Percentiles rank a stretch among this genome's conserved stretches.
phyloP scores from a whole-genome alignment of 2,888 invertebrate genomes.

The Cerceris ruficornis region DNA sequence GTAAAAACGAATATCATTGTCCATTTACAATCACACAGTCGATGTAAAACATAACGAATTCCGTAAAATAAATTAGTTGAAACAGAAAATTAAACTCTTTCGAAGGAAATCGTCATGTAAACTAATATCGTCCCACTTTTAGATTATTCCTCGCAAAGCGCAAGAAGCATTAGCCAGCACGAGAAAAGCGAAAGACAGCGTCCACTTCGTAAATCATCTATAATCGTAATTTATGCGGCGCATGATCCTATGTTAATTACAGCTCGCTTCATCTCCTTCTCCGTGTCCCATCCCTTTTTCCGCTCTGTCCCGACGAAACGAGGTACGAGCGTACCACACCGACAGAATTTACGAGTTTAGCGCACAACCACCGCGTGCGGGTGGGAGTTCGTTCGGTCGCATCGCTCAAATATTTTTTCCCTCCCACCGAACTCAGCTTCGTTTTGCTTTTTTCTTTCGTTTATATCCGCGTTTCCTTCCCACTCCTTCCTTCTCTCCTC shows the following conservation, averaged over 20 bases:
- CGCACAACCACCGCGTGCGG: constrained; percentile 2
- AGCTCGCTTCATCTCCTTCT: constrained; percentile 33
- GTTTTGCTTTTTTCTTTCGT: constrained; percentile 14
- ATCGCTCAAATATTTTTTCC: constrained; percentile 43
- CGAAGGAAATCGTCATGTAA: neutral
- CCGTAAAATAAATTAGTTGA: too few relatives aligned
- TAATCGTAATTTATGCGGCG: constrained; percentile 72
- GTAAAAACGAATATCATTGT: too few relatives aligned
- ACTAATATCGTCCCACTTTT: neutral
- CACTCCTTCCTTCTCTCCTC: constrained; percentile 9
- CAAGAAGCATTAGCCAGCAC: neutral
- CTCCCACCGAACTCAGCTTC: neutral
- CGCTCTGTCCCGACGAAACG: constrained; percentile 23
- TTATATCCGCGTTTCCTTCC: constrained; percentile 15
- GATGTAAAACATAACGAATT: too few relatives aligned
- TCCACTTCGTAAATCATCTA: constrained; percentile 64
- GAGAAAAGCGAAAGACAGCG: neutral
- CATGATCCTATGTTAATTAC: constrained; percentile 72
- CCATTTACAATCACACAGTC: too few relatives aligned
- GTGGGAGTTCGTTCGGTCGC: constrained; percentile 31
- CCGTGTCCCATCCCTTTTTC: neutral
- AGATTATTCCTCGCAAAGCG: neutral
- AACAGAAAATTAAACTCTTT: too few relatives aligned
- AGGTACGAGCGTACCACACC: constrained; percentile 23
- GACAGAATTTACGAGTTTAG: constrained; percentile 60